phyloP scores from a whole-genome alignment of 2,888 invertebrate genomes.

The Limnephilus rhombicus region DNA sequence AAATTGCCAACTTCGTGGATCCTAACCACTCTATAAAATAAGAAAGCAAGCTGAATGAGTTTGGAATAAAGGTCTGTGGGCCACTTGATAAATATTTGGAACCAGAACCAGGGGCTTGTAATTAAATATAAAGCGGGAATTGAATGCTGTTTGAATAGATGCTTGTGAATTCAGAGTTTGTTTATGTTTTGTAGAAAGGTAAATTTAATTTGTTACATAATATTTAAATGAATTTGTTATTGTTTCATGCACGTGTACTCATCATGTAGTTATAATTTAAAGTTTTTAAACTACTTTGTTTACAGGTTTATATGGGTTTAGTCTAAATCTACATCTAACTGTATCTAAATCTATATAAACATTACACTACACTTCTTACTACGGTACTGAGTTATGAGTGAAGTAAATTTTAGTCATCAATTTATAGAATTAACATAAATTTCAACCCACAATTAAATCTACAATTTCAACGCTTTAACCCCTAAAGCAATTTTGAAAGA shows the following conservation, averaged over 20 bases:
- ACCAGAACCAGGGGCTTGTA: not conserved
- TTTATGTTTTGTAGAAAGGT: slow-evolving; percentile 10
- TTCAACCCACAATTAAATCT: not conserved
- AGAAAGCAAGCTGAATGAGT: not conserved
- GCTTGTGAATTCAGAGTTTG: slow-evolving; percentile 23
- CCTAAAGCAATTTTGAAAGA: too few relatives aligned
- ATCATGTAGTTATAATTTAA: not conserved
- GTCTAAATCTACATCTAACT: not conserved
- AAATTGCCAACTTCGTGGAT: too few relatives aligned
- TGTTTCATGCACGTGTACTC: not conserved
- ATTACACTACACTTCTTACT: not conserved
- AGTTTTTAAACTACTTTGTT: not conserved
- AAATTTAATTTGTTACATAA: not conserved
- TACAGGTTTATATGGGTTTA: not conserved
- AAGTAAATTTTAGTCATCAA: not conserved
- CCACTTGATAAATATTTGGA: not conserved
- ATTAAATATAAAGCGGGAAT: slow-evolving; percentile 5
- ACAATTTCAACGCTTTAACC: not conserved
- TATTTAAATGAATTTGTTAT: not conserved
- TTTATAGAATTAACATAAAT: not conserved
- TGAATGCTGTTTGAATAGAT: slow-evolving; percentile 51
- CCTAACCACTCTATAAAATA: too few relatives aligned
- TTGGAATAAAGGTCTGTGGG: not conserved
- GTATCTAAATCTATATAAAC: too few relatives aligned
- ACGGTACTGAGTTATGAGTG: not conserved